Evolutionary conservation across 2,888 invertebrate genomes (phyloP).

Genomic region (Spisula solida): DNA sequence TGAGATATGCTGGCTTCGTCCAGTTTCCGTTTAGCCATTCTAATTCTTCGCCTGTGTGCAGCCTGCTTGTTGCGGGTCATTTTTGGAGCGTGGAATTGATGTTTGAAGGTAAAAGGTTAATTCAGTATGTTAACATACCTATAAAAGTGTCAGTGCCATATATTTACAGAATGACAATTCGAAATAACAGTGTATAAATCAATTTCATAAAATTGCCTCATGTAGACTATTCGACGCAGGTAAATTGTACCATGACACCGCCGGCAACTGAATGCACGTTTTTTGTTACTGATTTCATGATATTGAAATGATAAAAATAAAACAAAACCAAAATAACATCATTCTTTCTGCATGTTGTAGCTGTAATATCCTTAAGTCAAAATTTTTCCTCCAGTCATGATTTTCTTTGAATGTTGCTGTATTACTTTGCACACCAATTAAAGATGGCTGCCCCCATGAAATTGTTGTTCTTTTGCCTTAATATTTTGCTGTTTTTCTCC

Average conservation of each 20-base stretch:
- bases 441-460: conserved; percentile 59
- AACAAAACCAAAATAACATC: no score
- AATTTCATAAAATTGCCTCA: conserved; percentile 10
- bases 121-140: not conserved
- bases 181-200: not conserved
- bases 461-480: conserved; percentile 5
- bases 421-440: conserved; percentile 14
- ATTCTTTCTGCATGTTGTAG: no score
- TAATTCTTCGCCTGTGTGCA: no score
- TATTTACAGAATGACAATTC: not conserved
- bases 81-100: no score
- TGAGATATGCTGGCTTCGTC: no score
- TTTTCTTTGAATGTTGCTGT: no score
- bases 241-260: not conserved
- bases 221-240: not conserved
- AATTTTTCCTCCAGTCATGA: no score
- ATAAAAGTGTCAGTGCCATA: not conserved
- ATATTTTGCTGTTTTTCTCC: conserved; percentile 1
- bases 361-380: no score
- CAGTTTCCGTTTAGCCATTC: no score
- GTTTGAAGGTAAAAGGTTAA: no score
- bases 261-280: conserved; percentile 17
- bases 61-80: no score
- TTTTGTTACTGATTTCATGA: not conserved
- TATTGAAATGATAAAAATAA: not conserved